A percentile compares a stretch with the other conserved stretches of the same genome.
Evolutionary conservation across 2,797 vertebrate species (phyloP).

Genomic region (Anguilla marmorata): DNA sequence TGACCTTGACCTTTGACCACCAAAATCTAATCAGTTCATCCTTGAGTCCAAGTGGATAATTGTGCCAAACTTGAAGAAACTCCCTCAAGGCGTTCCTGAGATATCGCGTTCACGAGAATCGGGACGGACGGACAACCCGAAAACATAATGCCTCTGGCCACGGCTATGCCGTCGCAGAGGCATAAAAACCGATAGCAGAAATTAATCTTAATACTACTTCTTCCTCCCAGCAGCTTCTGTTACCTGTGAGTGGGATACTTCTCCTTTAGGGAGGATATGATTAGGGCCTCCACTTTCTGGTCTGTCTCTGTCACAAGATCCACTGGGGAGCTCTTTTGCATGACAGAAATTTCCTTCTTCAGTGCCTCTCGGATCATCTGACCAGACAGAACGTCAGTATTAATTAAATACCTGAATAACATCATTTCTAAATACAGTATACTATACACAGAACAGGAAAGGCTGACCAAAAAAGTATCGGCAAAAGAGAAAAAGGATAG

Average conservation of each 20-base stretch:
- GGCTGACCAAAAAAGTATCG: not conserved
- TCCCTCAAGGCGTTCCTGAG: too few species aligned
- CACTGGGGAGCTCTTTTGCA: conserved; percentile 90
- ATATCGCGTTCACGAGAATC: too few species aligned
- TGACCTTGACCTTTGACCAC: too few species aligned
- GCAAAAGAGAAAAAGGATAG: not conserved
- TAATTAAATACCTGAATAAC: not conserved
- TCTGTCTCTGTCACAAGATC: conserved; percentile 94
- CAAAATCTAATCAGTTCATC: too few species aligned
- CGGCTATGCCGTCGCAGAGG: too few species aligned
- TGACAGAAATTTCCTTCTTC: conserved; percentile 79
- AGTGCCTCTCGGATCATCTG: conserved; percentile 85
- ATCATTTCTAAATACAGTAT: not conserved
- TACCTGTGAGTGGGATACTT: conserved; percentile 87
- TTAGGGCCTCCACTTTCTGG: conserved; percentile 89
- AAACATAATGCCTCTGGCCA: too few species aligned
- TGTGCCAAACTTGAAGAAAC: too few species aligned
- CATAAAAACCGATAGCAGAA: not conserved
- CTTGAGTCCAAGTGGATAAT: too few species aligned
- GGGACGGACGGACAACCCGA: too few species aligned
- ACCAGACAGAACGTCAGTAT: conserved; percentile 12
- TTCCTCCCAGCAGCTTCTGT: not conserved
- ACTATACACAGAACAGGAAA: not conserved
- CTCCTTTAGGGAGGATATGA: conserved; percentile 83
- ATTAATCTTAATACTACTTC: not conserved